Evolutionary conservation across 2,888 invertebrate species (phyloP).

Genomic region (Pseudoips prasinana): DNA sequence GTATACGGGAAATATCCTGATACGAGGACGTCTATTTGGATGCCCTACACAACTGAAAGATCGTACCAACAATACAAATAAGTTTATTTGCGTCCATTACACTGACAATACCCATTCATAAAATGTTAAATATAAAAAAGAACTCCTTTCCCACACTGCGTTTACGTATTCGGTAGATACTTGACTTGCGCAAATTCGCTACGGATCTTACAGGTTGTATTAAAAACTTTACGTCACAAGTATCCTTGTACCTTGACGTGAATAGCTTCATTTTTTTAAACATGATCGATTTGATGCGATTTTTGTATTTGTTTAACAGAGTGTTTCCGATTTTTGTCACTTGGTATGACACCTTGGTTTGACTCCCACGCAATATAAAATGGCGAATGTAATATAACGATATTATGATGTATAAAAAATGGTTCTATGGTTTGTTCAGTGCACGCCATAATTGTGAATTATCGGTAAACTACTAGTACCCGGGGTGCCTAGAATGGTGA

Average conservation of each 20-base stretch:
- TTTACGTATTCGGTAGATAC: constrained; percentile 23
- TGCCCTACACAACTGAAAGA: constrained; percentile 45
- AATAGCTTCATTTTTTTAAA: constrained; percentile 47
- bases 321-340: constrained; percentile 36
- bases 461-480: too few relatives aligned
- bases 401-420: too few relatives aligned
- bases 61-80: constrained; percentile 64
- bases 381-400: too few relatives aligned
- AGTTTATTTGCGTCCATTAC: constrained; percentile 73
- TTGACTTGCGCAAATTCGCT: constrained; percentile 54
- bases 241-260: constrained; percentile 36
- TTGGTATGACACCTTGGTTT: constrained; percentile 45
- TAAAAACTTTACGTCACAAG: constrained; percentile 46
- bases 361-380: constrained; percentile 63
- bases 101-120: constrained; percentile 65
- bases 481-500: too few relatives aligned
- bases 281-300: constrained; percentile 72
- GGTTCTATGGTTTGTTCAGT: too few relatives aligned
- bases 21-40: too few relatives aligned
- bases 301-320: constrained; percentile 67
- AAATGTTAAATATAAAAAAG: constrained; percentile 39
- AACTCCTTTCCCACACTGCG: constrained; percentile 53
- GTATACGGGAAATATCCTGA: too few relatives aligned
- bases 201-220: constrained; percentile 20
- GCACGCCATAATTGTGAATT: too few relatives aligned